These are phyloP conservation scores for Catamblyrhynchus diadema DNA, from an alignment of 2,797 vertebrate species.

Conservation along the genomic window DNA sequence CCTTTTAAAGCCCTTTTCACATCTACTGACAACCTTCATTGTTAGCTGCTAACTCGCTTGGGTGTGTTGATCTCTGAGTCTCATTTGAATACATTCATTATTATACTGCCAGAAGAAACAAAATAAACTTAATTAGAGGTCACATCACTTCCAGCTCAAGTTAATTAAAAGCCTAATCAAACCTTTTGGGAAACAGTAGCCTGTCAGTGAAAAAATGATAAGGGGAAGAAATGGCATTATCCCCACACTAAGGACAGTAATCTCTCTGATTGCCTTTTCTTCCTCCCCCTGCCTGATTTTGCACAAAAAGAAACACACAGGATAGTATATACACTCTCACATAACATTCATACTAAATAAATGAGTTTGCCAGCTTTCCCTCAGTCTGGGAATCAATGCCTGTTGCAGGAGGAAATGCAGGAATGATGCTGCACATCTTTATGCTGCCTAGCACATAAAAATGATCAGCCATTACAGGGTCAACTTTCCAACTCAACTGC, in stretches of 20 bases:
- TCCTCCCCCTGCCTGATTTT: not conserved
- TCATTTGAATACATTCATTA: constrained; percentile 67
- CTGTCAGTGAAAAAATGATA: constrained; percentile 33
- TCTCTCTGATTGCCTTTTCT: not conserved
- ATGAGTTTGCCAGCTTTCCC: not conserved
- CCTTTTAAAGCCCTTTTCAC: not conserved
- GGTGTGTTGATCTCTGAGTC: constrained; percentile 30
- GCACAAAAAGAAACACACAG: not conserved
- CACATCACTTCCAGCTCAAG: constrained; percentile 54
- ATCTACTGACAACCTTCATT: constrained; percentile 48
- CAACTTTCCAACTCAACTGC: not conserved
- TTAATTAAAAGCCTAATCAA: constrained; percentile 74
- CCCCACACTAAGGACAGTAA: not conserved
- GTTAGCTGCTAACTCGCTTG: constrained; percentile 52
- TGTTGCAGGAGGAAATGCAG: not conserved
- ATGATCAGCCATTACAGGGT: not conserved
- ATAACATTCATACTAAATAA: not conserved
- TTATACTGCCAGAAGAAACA: constrained; percentile 58
- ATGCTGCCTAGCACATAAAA: not conserved
- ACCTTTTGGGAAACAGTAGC: constrained; percentile 47
- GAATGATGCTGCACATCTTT: not conserved
- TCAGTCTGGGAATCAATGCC: not conserved
- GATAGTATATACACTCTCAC: not conserved
- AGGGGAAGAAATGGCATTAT: not conserved
- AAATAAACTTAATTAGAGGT: constrained; percentile 73